Conservation (phyloP, 2,888 invertebrate species). For the Reticulitermes lucifugus region DNA sequence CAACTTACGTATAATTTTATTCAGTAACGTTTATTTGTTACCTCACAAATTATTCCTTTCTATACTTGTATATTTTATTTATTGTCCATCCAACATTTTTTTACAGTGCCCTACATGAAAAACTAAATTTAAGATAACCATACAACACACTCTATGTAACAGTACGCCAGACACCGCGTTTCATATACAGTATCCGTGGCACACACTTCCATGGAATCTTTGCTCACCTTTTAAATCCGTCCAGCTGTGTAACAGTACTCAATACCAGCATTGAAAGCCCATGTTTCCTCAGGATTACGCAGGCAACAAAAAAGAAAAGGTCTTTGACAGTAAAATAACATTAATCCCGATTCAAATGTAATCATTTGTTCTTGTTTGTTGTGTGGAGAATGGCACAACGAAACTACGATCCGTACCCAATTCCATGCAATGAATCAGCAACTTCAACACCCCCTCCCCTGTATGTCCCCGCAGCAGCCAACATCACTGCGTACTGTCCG, state of each 20-base stretch:
- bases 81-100: no score
- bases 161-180: not conserved
- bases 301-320: slow-evolving; percentile 12
- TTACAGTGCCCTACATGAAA: no score
- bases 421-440: slow-evolving; percentile 46
- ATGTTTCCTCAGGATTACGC: not conserved
- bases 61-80: no score
- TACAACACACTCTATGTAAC: not conserved
- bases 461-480: not conserved
- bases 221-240: not conserved
- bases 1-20: no score
- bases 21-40: no score
- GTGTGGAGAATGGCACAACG: slow-evolving; percentile 24
- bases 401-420: slow-evolving; percentile 35
- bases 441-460: not conserved
- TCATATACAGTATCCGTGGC: not conserved
- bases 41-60: no score
- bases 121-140: not conserved
- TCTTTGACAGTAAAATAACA: slow-evolving; percentile 23
- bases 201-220: not conserved
- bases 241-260: not conserved
- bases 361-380: slow-evolving; percentile 27
- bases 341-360: slow-evolving; percentile 13
- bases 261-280: not conserved
- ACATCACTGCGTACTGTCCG: not conserved